Evolutionary conservation across 1,140 invertebrate genomes (phyloP).

Genomic region (Battus philenor): DNA sequence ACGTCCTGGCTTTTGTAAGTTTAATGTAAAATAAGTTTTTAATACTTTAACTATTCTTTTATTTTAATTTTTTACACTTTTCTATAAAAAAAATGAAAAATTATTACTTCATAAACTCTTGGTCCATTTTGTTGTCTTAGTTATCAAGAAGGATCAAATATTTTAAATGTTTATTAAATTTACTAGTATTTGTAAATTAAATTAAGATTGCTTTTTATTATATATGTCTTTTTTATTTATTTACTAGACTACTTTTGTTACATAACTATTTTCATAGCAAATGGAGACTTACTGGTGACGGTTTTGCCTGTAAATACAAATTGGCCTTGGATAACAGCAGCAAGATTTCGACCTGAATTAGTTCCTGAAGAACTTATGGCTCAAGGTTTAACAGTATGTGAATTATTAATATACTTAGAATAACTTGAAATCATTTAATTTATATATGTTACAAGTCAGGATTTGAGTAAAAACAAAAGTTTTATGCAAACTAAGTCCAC

Average conservation of each 20-base stretch:
- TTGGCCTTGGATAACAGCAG: conserved; percentile 94
- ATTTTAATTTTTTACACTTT: no score
- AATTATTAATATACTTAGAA: conserved; percentile 19
- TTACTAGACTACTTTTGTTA: not conserved
- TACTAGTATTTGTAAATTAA: not conserved
- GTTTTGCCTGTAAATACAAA: conserved; percentile 91
- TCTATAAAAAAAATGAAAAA: no score
- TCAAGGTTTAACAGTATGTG: conserved; percentile 89
- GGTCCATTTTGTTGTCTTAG: no score
- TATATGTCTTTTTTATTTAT: not conserved
- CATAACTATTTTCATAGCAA: conserved; percentile 80
- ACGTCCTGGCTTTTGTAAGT: conserved; percentile 77
- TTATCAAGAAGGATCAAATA: no score
- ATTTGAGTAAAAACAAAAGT: no score
- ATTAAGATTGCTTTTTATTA: no score
- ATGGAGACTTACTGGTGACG: conserved; percentile 95
- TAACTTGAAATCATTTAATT: conserved; percentile 7
- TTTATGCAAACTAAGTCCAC: no score
- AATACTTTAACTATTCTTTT: no score
- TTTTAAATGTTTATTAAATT: not conserved
- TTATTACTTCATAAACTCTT: no score
- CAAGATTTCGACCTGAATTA: conserved; percentile 92
- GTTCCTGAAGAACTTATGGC: conserved; percentile 97
- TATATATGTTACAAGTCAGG: no score
- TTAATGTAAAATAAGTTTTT: not conserved